Evolutionary conservation across 2,888 invertebrate genomes (phyloP), one percentile per base, ranked within the genome.

Genomic region (Cephus rjabovi): DNA sequence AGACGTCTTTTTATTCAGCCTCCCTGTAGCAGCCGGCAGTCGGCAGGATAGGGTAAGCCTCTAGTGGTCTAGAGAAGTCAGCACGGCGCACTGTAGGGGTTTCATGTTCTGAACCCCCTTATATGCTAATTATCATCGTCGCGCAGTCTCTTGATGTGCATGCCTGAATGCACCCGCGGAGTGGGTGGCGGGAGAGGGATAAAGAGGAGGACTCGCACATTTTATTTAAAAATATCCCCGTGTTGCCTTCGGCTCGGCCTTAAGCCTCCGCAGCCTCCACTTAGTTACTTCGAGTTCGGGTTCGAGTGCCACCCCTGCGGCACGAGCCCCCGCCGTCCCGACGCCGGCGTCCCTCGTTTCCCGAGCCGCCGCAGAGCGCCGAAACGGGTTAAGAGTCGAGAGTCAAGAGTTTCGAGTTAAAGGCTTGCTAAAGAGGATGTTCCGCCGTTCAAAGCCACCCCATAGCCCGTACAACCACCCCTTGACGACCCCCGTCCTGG

Each of bases 41-140:
- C 78, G 80, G 82, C 83, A 83, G 85, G 83, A 86, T 83, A 85
- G 85, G 84, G 83, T 83, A 83, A 84, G 82, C 82, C 84, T 87
- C 81, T 85, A 90, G 89, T 87, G 89, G 87, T 89, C 89, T 90
- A 90, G 86, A 90, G 86, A 90, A 89, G 86, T 89, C 88, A 88
- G 88, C 85, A 83, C 86, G 81, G 87, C 87, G 88, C 84, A 86
- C 84, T 89, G 88, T 88, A 89, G 88, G 82, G 88, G 86, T 85
- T 89, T 87, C 85, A 86, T 86, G 86, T 88, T 89, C 23, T 88
- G 87, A 86, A 84, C 86, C 85, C 87, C 83, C 89, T 89, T 87
- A 86, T 87, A 84, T 86, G 88, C 90, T 90, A 90, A 90, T 90
- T 90, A 90, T 90, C 90, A 88, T 89, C 89, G 87, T 90, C 87